Base-by-base conservation (phyloP, 2,888 invertebrate genomes). In the Rambutsinella grinnellia region DNA sequence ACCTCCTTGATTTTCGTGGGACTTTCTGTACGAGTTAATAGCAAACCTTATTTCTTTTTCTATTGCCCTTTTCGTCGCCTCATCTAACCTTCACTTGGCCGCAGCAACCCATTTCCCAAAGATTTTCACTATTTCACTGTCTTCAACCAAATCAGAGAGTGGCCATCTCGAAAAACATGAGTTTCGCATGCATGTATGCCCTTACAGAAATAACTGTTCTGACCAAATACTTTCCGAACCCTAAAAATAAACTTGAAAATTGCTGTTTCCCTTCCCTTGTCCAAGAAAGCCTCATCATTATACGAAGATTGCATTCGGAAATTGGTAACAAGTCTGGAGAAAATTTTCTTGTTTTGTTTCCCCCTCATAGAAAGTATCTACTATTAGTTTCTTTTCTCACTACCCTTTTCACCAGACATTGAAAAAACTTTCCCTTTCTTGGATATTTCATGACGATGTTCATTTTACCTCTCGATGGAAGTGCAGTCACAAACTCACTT, bases 101-200 rank as follows among this genome's bases (percentile, higher is more conserved):
- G n/a, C n/a, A n/a, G n/a, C n/a, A n/a, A n/a, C n/a, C n/a, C n/a
- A n/a, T n/a, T n/a, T n/a, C n/a, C n/a, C n/a, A n/a, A n/a, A n/a
- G n/a, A n/a, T n/a, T n/a, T n/a, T n/a, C n/a, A n/a, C n/a, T n/a
- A n/a, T n/a, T n/a, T n/a, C n/a, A n/a, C n/a, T n/a, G n/a, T n/a
- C n/a, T n/a, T n/a, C n/a, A n/a, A n/a, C n/a, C n/a, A n/a, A n/a
- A n/a, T n/a, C n/a, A n/a, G n/a, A n/a, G n/a, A n/a, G n/a, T n/a
- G n/a, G n/a, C n/a, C n/a, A n/a, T n/a, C n/a, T n/a, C n/a, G n/a
- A 23, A 47, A 54, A 58, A 51, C 67, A 67, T 67, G 61, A 57
- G 49, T 51, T 66, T 53, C 23, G 21, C 74, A 75, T 67, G 74
- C 67, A 67, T 75, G 67, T 61, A 67, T 67, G 74, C 67, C 61